Conservation (phyloP, 1,140 invertebrate genomes). For the Orchesella cincta region DNA sequence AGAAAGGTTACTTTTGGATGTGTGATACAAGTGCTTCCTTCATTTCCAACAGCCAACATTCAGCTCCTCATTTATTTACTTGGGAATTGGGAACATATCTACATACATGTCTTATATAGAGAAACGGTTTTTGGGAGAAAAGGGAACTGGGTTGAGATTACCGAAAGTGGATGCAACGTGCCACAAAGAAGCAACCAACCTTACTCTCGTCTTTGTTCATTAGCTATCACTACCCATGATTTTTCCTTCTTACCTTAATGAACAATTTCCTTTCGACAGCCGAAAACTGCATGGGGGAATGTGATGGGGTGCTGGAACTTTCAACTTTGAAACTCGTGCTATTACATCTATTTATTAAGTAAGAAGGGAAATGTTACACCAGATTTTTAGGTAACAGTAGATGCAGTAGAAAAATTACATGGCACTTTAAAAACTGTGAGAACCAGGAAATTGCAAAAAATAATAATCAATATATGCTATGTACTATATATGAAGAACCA, state of each 20-base stretch:
- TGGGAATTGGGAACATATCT: neutral
- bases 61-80: slow-evolving; percentile 25
- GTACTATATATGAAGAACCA: no score
- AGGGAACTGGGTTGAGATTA: neutral
- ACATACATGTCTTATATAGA: neutral
- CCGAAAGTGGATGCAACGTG: neutral
- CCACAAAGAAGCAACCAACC: neutral
- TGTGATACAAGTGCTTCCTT: neutral
- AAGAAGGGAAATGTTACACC: no score
- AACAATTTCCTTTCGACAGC: slow-evolving; percentile 7
- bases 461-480: no score
- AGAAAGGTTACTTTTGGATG: slow-evolving; percentile 20
- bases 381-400: no score
- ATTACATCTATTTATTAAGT: no score
- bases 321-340: no score
- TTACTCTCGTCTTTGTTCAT: slow-evolving; percentile 11
- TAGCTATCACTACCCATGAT: neutral
- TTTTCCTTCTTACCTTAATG: neutral
- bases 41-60: slow-evolving; percentile 2
- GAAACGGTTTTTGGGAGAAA: no score
- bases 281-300: no score
- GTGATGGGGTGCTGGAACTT: no score
- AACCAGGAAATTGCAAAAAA: no score
- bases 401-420: neutral
- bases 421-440: neutral